phyloP scores from a whole-genome alignment of 2,888 invertebrate species.

The Eupeodes luniger region DNA sequence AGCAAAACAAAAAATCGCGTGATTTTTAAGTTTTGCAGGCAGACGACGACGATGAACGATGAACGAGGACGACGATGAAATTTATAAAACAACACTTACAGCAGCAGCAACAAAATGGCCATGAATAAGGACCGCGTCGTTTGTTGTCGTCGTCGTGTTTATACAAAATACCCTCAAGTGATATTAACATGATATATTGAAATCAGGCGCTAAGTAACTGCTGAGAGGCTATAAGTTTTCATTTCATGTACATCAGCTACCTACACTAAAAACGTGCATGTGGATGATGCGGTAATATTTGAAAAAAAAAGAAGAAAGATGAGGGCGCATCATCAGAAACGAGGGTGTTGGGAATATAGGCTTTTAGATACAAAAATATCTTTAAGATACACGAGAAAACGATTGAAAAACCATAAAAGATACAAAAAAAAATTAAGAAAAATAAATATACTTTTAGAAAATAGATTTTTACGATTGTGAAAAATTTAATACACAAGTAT shows the following conservation, averaged over 20 bases:
- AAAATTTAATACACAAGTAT: no score
- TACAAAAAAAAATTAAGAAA: background rate
- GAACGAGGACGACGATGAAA: constrained; percentile 6
- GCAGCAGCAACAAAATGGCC: constrained; percentile 12
- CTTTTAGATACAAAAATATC: constrained; percentile 28
- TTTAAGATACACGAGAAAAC: background rate
- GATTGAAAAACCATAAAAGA: constrained; percentile 22
- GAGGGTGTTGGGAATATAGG: constrained; percentile 37
- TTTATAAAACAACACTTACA: constrained; percentile 1
- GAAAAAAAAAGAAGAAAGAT: background rate
- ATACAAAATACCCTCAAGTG: constrained; percentile 63
- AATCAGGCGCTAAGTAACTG: constrained; percentile 67
- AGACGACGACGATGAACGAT: constrained; percentile 23
- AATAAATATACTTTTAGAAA: constrained; percentile 3
- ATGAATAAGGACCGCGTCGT: background rate
- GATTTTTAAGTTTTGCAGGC: constrained; percentile 72
- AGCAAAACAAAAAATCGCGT: constrained; percentile 66
- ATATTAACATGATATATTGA: constrained; percentile 72
- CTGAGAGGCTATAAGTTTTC: constrained; percentile 57
- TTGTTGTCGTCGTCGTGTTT: constrained; percentile 42
- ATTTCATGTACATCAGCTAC: background rate
- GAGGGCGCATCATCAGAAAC: background rate
- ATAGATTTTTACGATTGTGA: no score
- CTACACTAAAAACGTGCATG: background rate
- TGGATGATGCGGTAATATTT: background rate